Conservation (phyloP, 2,113 vertebrate species). For the Mellivora capensis region DNA sequence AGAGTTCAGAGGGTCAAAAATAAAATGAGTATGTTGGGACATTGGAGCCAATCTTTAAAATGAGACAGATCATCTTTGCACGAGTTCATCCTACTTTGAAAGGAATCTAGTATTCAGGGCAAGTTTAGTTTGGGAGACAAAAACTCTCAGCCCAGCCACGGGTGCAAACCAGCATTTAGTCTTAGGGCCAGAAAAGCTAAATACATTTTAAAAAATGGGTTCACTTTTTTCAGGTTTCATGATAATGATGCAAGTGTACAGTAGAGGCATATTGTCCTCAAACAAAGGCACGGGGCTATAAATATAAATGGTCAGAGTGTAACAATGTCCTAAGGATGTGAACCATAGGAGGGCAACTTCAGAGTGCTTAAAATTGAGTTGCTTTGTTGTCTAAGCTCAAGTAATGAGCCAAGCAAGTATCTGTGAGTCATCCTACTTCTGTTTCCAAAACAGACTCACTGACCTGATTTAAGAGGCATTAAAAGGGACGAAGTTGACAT, state of each 20-base stretch:
- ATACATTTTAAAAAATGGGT: neutral
- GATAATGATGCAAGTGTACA: neutral
- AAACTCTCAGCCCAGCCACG: neutral
- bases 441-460: constrained; percentile 72
- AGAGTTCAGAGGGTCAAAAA: neutral
- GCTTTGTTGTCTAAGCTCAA: constrained; percentile 60
- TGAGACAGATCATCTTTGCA: neutral
- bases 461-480: constrained; percentile 73
- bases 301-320: neutral
- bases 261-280: neutral
- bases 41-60: neutral
- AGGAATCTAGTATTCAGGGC: neutral
- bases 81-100: neutral
- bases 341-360: neutral
- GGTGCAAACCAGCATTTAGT: neutral
- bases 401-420: constrained; percentile 61
- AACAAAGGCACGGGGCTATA: neutral
- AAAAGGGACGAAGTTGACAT: constrained; percentile 62
- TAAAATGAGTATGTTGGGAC: neutral
- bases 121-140: constrained; percentile 1
- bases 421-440: constrained; percentile 68
- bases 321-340: constrained; percentile 1
- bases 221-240: neutral
- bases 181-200: neutral
- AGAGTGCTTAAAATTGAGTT: constrained; percentile 56